Evolutionary conservation across 1,140 invertebrate species (phyloP).

Genomic region (Aporrectodea caliginosa): DNA sequence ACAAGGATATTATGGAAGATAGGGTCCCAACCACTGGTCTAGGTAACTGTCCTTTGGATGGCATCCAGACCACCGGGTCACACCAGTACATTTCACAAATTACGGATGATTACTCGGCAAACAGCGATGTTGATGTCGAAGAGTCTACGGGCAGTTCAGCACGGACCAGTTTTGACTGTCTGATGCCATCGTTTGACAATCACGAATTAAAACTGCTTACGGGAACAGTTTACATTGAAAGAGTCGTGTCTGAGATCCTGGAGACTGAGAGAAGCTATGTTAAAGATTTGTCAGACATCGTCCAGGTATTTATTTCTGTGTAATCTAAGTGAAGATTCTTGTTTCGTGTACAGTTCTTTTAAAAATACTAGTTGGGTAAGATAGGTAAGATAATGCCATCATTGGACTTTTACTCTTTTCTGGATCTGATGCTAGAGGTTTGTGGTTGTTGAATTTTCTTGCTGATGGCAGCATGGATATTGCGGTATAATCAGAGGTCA

Average conservation of each 20-base stretch:
- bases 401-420: too few relatives aligned
- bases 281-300: conserved; percentile 81
- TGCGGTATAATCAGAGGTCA: too few relatives aligned
- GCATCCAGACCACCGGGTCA: not conserved
- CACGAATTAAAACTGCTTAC: not conserved
- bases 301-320: conserved; percentile 81
- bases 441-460: too few relatives aligned
- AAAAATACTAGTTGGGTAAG: too few relatives aligned
- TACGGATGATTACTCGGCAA: not conserved
- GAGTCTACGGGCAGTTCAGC: not conserved
- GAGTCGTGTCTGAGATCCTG: conserved; percentile 85
- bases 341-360: too few relatives aligned
- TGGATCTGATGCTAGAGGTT: too few relatives aligned
- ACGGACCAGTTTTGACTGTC: not conserved
- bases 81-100: not conserved
- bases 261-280: conserved; percentile 92
- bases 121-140: not conserved
- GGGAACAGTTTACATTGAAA: conserved; percentile 15
- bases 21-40: too few relatives aligned
- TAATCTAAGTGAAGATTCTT: too few relatives aligned
- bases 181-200: not conserved
- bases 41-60: not conserved
- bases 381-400: too few relatives aligned
- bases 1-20: too few relatives aligned
- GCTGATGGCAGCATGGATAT: too few relatives aligned